Evolutionary conservation across 2,113 vertebrate species (phyloP).

Genomic region (Passer montanus): DNA sequence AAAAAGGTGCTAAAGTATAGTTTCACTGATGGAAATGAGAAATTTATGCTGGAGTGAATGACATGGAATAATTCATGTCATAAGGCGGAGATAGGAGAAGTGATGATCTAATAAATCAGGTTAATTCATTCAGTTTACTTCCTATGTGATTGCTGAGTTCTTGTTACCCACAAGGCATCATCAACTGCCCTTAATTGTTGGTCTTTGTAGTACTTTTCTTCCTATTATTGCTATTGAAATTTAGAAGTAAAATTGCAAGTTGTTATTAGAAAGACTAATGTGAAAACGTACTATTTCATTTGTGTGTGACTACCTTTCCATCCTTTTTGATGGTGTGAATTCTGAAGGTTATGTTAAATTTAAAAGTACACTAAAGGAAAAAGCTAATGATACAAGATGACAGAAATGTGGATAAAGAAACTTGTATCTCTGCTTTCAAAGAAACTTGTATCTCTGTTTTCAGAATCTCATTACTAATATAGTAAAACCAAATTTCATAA

Average conservation of each 20-base stretch:
- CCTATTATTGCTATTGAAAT: not conserved
- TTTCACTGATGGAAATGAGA: not conserved
- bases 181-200: not conserved
- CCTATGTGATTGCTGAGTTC: not conserved
- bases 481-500: not conserved
- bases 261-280: not conserved
- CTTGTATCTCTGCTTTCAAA: not conserved
- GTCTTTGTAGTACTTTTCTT: not conserved
- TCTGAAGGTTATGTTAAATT: not conserved
- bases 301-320: not conserved
- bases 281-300: not conserved
- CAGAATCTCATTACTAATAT: not conserved
- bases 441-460: not conserved
- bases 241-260: not conserved
- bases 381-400: not conserved
- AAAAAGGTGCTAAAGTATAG: not conserved
- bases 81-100: not conserved
- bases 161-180: not conserved
- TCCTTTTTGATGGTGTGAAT: not conserved
- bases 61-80: not conserved
- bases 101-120: not conserved
- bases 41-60: not conserved
- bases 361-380: not conserved
- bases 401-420: not conserved
- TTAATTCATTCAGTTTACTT: not conserved